Conservation (phyloP, 1,140 invertebrate genomes). For the Drosophila sproati region DNA sequence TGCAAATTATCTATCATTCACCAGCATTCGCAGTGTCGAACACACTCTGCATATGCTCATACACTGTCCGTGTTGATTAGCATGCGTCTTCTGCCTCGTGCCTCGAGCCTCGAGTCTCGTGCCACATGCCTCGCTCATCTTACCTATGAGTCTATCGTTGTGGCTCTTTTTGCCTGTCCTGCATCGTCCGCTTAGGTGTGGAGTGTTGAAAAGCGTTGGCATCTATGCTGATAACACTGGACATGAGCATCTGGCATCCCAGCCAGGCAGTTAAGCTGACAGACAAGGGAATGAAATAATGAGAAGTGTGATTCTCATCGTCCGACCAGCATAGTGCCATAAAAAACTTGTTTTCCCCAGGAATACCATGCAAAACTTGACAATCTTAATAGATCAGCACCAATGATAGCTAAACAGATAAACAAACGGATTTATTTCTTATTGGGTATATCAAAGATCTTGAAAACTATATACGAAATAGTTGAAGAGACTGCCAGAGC, state of each 20-base stretch:
- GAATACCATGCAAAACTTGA: conserved; percentile 27
- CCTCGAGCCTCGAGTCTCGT: conserved; percentile 11
- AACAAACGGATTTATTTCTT: conserved; percentile 27
- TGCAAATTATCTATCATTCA: conserved; percentile 64
- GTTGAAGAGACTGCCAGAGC: background rate
- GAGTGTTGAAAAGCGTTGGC: conserved; percentile 57
- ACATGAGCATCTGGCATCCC: conserved; percentile 20
- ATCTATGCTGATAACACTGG: conserved; percentile 43
- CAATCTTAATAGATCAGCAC: conserved; percentile 36
- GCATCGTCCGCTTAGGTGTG: conserved; percentile 17
- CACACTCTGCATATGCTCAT: conserved; percentile 16
- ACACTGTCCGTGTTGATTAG: conserved; percentile 50
- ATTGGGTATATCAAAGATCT: conserved; percentile 11
- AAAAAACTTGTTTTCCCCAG: conserved; percentile 35
- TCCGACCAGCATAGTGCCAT: conserved; percentile 13
- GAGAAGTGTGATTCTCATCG: conserved; percentile 19
- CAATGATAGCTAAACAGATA: conserved; percentile 22
- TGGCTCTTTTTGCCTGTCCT: background rate
- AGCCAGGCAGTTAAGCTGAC: conserved; percentile 15
- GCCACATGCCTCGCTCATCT: conserved; percentile 2
- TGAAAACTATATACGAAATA: too few relatives aligned
- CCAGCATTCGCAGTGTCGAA: background rate
- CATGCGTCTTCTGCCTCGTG: conserved; percentile 25
- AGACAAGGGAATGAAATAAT: conserved; percentile 24
- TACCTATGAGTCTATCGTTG: background rate